Base-by-base conservation (phyloP, 2,113 vertebrate species). In the Lamprotornis superbus region DNA sequence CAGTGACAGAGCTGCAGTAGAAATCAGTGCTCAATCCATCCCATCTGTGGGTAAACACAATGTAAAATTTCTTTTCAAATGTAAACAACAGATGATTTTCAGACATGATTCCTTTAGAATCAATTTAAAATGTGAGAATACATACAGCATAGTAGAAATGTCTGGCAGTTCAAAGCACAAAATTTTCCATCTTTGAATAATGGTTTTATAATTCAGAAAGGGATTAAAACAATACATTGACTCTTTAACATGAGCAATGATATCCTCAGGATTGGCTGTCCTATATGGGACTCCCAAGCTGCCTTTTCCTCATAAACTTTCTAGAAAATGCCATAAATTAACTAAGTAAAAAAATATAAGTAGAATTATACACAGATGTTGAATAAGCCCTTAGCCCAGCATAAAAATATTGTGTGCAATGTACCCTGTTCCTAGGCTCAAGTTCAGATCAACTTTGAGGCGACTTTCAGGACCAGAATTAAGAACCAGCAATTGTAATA, bases 331-430 rank as follows among this genome's bases (percentile, higher is more conserved):
- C 10, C 23, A 89, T 55, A 63, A 81, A 92, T 85, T 63, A 61
- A 61, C 27, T 84, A 92, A 94, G 27, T 76, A 83, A 94, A 81
- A 81, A 88, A 96, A 92, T 67, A 42, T 69, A 87, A 95, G 97
- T 83, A 91, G 74, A 87, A 89, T 95, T 93, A 73, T 97, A 96
- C 67, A 78, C 74, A 98, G 97, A 96, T 95, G 94, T 55, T 89
- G 46, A 92, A 50, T 91, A 22, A 96, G 50, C 17, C 83, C 93
- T 93, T 94, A 39, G 64, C 23, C 47, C 19, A 75, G 39, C 16
- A 75, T 49, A 92, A 91, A 33, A 81, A 68, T 93, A 64, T 89
- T 71, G 64, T 95, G 81, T 91, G 96, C 95, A 92, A 97, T 75
- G 21, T 97, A 85, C 95, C 97, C 87, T 90, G 50, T 63, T 93